Evolutionary conservation across 2,113 vertebrate genomes (phyloP).

Genomic region (Phocoena sinus): DNA sequence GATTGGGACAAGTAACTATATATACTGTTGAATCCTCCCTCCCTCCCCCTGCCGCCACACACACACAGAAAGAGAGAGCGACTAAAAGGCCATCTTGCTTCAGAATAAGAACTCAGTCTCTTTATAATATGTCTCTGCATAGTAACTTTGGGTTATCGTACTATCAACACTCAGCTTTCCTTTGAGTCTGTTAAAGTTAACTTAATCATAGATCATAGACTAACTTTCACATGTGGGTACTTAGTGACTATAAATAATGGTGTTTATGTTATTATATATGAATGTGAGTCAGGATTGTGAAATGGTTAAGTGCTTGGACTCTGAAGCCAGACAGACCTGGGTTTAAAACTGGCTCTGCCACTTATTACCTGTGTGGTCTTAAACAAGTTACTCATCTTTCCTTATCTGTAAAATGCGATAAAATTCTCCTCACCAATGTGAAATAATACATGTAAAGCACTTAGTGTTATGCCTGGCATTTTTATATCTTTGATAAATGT

Average conservation of each 20-base stretch:
- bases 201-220: neutral
- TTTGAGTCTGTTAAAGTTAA: slow-evolving; percentile 38
- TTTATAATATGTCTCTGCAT: neutral
- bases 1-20: neutral
- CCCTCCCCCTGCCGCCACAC: accelerated
- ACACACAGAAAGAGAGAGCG: neutral
- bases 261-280: neutral
- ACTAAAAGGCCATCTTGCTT: neutral
- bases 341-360: slow-evolving; percentile 17
- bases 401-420: slow-evolving; percentile 25
- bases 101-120: neutral
- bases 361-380: neutral
- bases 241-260: slow-evolving; percentile 4
- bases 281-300: neutral
- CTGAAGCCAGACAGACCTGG: neutral
- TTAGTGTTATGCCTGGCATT: neutral
- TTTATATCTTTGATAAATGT: neutral
- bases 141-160: neutral
- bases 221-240: neutral
- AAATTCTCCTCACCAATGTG: neutral
- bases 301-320: slow-evolving; percentile 14
- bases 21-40: neutral
- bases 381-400: neutral
- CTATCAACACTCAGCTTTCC: neutral
- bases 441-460: neutral